Base-by-base conservation (phyloP, 2,113 vertebrate genomes). In the Oenanthe melanoleuca region DNA sequence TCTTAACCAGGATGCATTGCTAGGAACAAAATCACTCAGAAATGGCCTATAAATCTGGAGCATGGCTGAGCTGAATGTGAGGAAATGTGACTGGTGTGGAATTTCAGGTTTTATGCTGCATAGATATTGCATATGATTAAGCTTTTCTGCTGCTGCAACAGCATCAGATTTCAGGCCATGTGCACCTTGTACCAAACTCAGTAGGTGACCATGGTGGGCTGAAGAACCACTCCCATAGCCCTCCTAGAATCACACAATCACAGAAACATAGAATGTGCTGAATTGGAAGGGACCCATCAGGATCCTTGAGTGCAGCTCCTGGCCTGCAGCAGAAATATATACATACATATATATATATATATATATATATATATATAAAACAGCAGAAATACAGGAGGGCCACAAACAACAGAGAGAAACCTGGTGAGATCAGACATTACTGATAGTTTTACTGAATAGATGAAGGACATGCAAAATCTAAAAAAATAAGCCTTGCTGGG, bases 31-130 rank as follows among this genome's bases (percentile, higher is more conserved):
- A 80, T 88, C 82, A 67, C 67, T 88, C 67, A 49, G 37, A 93
- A 96, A 60, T 74, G 47, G 72, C 89, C 92, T 80, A 93, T 95
- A 96, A 96, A 96, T 95, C 96, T 89, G 85, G 52, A 86, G 49
- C 52, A 3, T 56, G 85, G 40, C 53, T 95, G 71, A 92, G 72
- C 44, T 2, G 81, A 92, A 86, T 95, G 74, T 38, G 81, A 91
- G 42, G 66, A 95, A 78, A 60, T 86, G 64, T 60, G 81, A 67
- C 81, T 78, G 75, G 44, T 50, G 80, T 74, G 79, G 85, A 83
- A 93, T 90, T 88, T 73, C 64, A 83, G 87, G 40, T 88, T 95
- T 94, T 95, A 64, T 92, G 74, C 71, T 64, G 59, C 75, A 72
- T 47, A 71, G 64, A 38, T 90, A 56, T 47, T 80, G 56, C 56